Conservation (phyloP, 2,113 vertebrate species). For the Percopsis transmontana region DNA sequence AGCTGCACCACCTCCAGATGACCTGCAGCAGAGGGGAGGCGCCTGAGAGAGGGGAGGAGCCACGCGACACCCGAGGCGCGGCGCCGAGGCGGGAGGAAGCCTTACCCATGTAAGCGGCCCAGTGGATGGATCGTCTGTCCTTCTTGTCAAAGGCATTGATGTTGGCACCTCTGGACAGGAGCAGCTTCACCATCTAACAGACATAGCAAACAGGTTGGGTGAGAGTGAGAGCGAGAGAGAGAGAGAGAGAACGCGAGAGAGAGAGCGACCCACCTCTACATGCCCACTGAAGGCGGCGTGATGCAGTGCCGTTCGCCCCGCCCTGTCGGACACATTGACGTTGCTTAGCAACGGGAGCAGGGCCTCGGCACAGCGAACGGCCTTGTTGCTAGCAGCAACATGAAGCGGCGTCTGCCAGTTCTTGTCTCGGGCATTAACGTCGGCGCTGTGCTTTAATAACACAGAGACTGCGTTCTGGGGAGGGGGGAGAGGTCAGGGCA, state of each 20-base stretch:
- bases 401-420: constrained; percentile 98
- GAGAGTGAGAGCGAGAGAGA: background rate
- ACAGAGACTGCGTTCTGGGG: constrained; percentile 92
- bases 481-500: background rate
- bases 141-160: constrained; percentile 99
- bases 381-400: constrained; percentile 94
- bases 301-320: constrained; percentile 93
- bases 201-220: background rate
- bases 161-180: constrained; percentile 96
- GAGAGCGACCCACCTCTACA: constrained; percentile 82
- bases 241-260: background rate
- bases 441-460: constrained; percentile 95
- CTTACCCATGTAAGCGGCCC: constrained; percentile 98
- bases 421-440: constrained; percentile 97
- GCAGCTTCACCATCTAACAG: constrained; percentile 92
- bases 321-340: constrained; percentile 93
- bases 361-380: constrained; percentile 93
- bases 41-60: too few relatives aligned
- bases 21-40: constrained; percentile 72
- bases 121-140: constrained; percentile 94
- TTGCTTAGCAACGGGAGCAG: constrained; percentile 94
- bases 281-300: constrained; percentile 97
- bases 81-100: background rate
- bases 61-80: background rate
- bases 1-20: constrained; percentile 95